Evolutionary conservation across 92 coral and sea anemone species (phyloP).

Genomic region (Chrysogorgia sp.): DNA sequence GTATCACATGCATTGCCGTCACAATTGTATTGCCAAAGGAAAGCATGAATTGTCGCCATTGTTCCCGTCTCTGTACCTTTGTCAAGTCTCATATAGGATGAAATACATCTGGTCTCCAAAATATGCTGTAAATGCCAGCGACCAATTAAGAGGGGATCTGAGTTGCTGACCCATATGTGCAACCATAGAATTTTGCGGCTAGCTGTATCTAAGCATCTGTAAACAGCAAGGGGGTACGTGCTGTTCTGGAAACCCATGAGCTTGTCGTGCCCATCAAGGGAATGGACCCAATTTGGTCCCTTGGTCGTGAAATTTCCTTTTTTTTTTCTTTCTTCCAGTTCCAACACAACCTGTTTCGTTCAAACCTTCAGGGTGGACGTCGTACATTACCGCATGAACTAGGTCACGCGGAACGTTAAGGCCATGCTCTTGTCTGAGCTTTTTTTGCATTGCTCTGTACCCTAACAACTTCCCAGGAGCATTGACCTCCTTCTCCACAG

Average conservation of each 20-base stretch:
- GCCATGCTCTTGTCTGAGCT: constrained; percentile 13
- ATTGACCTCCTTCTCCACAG: constrained; percentile 4
- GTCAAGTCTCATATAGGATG: constrained; percentile 14
- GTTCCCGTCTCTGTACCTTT: constrained; percentile 29
- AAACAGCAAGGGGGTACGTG: constrained; percentile 21
- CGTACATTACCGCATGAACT: constrained; percentile 7
- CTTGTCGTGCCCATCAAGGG: too few relatives aligned
- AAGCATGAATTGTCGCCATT: constrained; percentile 39
- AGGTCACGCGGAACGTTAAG: constrained; percentile 5
- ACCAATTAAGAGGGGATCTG: constrained; percentile 16
- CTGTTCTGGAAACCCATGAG: too few relatives aligned
- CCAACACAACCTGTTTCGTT: neutral
- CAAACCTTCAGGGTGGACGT: constrained; percentile 1
- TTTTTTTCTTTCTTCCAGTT: constrained; percentile 12
- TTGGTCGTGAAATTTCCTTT: neutral
- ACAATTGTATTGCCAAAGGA: constrained; percentile 20
- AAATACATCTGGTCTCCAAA: constrained; percentile 4
- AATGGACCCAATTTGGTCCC: constrained; percentile 9
- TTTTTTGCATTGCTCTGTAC: constrained; percentile 5
- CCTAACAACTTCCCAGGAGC: constrained; percentile 1
- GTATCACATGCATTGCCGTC: constrained; percentile 37
- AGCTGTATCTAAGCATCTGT: constrained; percentile 6
- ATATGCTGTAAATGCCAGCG: constrained; percentile 7
- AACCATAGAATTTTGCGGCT: constrained; percentile 20
- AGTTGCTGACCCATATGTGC: constrained; percentile 20